phyloP scores from a whole-genome alignment of 1,140 invertebrate genomes.

The Elymnias hypermnestra region DNA sequence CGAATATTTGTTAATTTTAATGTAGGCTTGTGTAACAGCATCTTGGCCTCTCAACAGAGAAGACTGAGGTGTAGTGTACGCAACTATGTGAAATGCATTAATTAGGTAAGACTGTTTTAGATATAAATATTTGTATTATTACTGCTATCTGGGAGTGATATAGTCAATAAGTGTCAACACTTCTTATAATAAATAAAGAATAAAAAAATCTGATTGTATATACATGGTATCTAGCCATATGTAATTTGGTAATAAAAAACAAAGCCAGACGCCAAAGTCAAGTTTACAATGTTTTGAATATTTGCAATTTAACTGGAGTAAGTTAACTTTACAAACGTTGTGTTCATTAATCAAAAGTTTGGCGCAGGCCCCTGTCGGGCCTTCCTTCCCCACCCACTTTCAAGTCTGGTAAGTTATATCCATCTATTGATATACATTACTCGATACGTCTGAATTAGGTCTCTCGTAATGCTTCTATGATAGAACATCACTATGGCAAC shows the following conservation, averaged over 20 bases:
- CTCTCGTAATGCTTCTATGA: constrained; percentile 36
- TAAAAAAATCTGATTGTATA: too few relatives aligned
- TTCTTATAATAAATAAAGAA: constrained; percentile 3
- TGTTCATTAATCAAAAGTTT: constrained; percentile 75
- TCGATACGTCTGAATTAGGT: constrained; percentile 45
- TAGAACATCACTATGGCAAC: constrained; percentile 11
- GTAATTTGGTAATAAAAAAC: too few relatives aligned
- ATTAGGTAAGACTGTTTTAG: too few relatives aligned
- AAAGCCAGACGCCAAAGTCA: constrained; percentile 32
- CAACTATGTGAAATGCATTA: too few relatives aligned
- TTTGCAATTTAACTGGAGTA: constrained; percentile 62
- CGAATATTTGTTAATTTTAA: too few relatives aligned
- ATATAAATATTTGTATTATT: too few relatives aligned
- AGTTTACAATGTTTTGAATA: constrained; percentile 69
- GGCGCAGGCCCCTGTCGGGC: constrained; percentile 61
- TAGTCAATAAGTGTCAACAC: too few relatives aligned
- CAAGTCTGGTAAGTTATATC: constrained; percentile 29
- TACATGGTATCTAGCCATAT: too few relatives aligned
- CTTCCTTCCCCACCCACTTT: constrained; percentile 58
- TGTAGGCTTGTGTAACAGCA: too few relatives aligned
- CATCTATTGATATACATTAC: constrained; percentile 20
- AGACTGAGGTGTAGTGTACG: too few relatives aligned
- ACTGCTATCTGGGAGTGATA: too few relatives aligned
- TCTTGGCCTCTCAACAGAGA: too few relatives aligned
- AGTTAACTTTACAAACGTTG: constrained; percentile 69